Evolutionary conservation across 2,888 invertebrate genomes (phyloP).

Genomic region (Melieria omissa): DNA sequence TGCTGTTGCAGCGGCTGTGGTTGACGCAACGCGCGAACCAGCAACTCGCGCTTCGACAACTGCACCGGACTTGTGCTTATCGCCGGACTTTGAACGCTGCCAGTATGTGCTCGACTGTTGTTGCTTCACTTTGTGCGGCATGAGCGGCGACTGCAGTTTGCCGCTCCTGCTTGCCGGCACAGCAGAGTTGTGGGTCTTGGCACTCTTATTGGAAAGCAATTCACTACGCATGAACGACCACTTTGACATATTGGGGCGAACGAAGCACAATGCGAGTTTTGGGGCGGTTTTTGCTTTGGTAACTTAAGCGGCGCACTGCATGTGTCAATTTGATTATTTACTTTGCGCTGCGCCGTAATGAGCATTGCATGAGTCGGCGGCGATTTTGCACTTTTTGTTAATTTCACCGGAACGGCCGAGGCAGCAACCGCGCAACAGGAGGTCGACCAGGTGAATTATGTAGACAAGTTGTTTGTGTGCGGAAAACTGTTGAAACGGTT

Average conservation of each 20-base stretch:
- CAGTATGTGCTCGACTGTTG: constrained; percentile 13
- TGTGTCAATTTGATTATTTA: neutral
- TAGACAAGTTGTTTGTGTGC: too few species aligned
- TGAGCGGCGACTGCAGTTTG: neutral
- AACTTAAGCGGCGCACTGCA: neutral
- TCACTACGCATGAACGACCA: constrained; percentile 49
- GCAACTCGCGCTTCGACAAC: constrained; percentile 9
- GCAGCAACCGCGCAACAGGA: too few species aligned
- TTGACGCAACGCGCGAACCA: constrained; percentile 14
- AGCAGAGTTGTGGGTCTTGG: neutral
- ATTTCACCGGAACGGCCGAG: too few species aligned
- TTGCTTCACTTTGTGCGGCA: constrained; percentile 19
- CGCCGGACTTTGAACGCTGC: constrained; percentile 24
- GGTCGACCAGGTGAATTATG: too few species aligned
- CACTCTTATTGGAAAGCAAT: constrained; percentile 42
- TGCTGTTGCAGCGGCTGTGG: constrained; percentile 37
- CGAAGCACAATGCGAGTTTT: too few species aligned
- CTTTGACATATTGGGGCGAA: constrained; percentile 44
- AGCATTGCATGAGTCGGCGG: neutral
- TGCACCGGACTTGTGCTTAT: neutral
- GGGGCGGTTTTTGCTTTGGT: neutral
- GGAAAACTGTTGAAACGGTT: too few species aligned
- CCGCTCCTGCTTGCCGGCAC: neutral
- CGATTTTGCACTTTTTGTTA: neutral
- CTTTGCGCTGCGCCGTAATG: neutral